phyloP scores from a whole-genome alignment of 2,888 invertebrate genomes.

The Chloromyia formosa region DNA sequence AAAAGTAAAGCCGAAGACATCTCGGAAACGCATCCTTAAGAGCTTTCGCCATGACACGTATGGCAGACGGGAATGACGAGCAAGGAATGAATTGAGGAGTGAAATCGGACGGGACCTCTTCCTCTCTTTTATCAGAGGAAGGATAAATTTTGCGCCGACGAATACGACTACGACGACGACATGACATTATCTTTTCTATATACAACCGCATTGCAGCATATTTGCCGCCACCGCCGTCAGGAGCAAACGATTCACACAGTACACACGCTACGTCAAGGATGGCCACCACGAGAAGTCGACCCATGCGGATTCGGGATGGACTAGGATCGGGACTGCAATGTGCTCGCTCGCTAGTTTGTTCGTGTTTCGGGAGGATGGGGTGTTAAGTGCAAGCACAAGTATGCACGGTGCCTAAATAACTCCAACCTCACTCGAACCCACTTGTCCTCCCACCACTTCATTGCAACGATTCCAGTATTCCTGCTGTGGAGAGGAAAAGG shows the following conservation, averaged over 20 bases:
- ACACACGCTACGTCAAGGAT: slow-evolving; percentile 12
- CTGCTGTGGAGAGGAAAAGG: neutral
- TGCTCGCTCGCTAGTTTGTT: slow-evolving; percentile 10
- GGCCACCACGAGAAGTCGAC: slow-evolving; percentile 18
- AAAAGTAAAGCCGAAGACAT: neutral
- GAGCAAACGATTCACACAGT: slow-evolving; percentile 26
- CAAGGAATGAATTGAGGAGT: slow-evolving; percentile 22
- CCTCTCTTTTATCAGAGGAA: slow-evolving; percentile 20
- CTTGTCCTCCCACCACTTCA: neutral
- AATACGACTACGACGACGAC: slow-evolving; percentile 16
- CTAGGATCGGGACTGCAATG: slow-evolving; percentile 28
- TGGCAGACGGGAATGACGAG: neutral
- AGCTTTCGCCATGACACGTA: slow-evolving; percentile 12
- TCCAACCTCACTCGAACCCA: too few species aligned
- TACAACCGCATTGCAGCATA: slow-evolving; percentile 40
- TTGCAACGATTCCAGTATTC: neutral
- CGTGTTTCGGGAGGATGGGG: neutral
- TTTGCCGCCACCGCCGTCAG: slow-evolving; percentile 26
- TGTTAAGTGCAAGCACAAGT: neutral
- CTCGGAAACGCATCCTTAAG: slow-evolving; percentile 23
- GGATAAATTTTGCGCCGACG: slow-evolving; percentile 38
- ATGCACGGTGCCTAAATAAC: neutral
- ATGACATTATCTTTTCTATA: slow-evolving; percentile 38
- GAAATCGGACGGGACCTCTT: slow-evolving; percentile 1
- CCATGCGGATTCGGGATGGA: slow-evolving; percentile 22